phyloP scores from a whole-genome alignment of 2,888 invertebrate species.

The Aphrophora alni region DNA sequence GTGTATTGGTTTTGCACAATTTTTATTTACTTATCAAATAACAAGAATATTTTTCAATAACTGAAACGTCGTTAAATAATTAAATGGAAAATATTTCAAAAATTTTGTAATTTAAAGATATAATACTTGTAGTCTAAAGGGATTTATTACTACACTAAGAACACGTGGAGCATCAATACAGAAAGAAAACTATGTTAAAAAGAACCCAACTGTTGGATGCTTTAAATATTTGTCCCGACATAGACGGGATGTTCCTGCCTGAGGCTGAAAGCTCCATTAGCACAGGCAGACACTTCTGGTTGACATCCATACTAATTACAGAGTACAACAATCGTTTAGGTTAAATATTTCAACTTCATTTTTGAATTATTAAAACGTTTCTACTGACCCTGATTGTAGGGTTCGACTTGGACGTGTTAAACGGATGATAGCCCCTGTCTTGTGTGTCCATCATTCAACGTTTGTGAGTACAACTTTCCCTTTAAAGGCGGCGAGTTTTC shows the following conservation, averaged over 20 bases:
- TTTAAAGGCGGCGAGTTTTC: background rate
- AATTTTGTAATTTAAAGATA: no score
- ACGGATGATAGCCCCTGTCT: background rate
- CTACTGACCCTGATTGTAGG: background rate
- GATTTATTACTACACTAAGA: background rate
- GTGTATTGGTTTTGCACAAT: no score
- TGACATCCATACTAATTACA: background rate
- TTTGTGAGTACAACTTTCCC: background rate
- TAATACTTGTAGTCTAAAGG: no score
- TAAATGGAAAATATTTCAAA: no score
- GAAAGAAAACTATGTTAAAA: background rate
- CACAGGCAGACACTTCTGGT: background rate
- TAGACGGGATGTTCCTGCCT: background rate
- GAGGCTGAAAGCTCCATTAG: background rate
- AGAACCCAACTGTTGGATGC: background rate
- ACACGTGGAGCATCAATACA: background rate
- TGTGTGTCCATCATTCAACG: background rate
- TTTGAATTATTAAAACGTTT: background rate
- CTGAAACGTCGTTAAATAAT: no score
- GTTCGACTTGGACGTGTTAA: background rate
- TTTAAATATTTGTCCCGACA: background rate
- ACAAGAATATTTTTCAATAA: no score
- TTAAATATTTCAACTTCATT: background rate
- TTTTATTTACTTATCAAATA: no score
- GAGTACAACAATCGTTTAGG: slow-evolving; percentile 4